Evolutionary conservation across 92 coral and sea anemone genomes (phyloP).

Genomic region (Porites cylindrica): DNA sequence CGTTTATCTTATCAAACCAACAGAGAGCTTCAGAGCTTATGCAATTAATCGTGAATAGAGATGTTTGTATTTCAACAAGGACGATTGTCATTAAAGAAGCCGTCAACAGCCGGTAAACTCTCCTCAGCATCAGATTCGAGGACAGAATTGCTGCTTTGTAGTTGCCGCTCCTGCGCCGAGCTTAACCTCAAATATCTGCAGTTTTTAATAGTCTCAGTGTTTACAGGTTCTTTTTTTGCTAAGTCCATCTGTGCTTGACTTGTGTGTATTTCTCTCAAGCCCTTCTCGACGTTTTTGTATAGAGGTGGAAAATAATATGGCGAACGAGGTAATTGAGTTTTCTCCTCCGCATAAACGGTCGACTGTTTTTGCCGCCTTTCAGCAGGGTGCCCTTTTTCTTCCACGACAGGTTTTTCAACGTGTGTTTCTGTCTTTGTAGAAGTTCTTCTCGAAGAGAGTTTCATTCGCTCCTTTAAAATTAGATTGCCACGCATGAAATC

Average conservation of each 20-base stretch:
- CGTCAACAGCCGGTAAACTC: neutral
- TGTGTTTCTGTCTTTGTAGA: neutral
- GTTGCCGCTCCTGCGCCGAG: neutral
- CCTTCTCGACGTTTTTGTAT: conserved; percentile 38
- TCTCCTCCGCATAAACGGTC: conserved; percentile 18
- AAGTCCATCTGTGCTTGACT: conserved; percentile 9
- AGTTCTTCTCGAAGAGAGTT: conserved; percentile 11
- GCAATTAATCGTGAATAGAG: neutral
- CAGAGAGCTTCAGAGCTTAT: neutral
- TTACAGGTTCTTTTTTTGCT: conserved; percentile 31
- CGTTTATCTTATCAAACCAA: neutral
- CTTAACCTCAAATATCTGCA: conserved; percentile 42
- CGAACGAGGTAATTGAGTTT: conserved; percentile 14
- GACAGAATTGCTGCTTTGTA: neutral
- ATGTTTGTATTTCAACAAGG: neutral
- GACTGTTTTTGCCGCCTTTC: conserved; percentile 9
- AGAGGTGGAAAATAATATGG: conserved; percentile 46
- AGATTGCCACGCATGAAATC: conserved; percentile 36
- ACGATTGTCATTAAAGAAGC: neutral
- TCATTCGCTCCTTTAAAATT: conserved; percentile 29
- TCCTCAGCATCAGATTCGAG: neutral
- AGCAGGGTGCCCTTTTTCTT: neutral
- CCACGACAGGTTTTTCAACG: neutral
- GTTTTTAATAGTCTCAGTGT: conserved; percentile 2
- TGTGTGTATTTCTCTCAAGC: conserved; percentile 24